These are phyloP conservation scores for Aplidium turbinatum DNA, from an alignment of 23 tunicate genomes.

Conservation along the genomic window DNA sequence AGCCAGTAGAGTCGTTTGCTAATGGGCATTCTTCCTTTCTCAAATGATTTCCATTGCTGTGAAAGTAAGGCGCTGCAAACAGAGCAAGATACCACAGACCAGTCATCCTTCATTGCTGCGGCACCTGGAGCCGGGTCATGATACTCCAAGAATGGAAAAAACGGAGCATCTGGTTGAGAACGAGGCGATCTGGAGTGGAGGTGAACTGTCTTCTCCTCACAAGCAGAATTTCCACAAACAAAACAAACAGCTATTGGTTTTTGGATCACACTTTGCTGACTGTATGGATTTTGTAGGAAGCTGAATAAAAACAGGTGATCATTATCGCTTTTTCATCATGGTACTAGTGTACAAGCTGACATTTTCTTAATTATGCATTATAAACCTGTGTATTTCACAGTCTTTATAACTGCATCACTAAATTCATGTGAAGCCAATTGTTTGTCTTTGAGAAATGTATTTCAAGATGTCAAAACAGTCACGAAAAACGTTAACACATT, in stretches of 20 bases:
- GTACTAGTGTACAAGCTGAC: too few species aligned
- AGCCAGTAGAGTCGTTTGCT: slow-evolving; percentile 94
- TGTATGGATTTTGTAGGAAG: slow-evolving; percentile 17
- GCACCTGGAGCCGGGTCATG: slow-evolving; percentile 99
- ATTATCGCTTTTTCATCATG: too few species aligned
- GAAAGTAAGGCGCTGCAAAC: slow-evolving; percentile 74
- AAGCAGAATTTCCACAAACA: slow-evolving; percentile 82
- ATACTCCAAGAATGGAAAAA: slow-evolving; percentile 91
- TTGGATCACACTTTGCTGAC: slow-evolving; percentile 8
- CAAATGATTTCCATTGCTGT: slow-evolving; percentile 95
- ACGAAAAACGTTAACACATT: too few species aligned
- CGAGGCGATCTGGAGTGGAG: slow-evolving; percentile 64
- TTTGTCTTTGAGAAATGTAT: too few species aligned
- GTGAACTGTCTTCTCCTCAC: slow-evolving; percentile 36
- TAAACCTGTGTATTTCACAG: too few species aligned
- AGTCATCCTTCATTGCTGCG: slow-evolving; percentile 83
- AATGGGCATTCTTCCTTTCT: slow-evolving; percentile 70
- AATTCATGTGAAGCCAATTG: too few species aligned
- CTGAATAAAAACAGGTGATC: slow-evolving; percentile 6
- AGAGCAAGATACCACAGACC: slow-evolving; percentile 78
- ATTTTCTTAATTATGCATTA: too few species aligned
- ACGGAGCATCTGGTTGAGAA: slow-evolving; percentile 48
- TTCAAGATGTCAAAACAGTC: too few species aligned
- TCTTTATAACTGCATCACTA: too few species aligned
- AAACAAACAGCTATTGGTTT: slow-evolving; percentile 68